These are phyloP conservation scores for Babylonia areolata DNA, from an alignment of 1,140 invertebrate species.

Conservation along the genomic window DNA sequence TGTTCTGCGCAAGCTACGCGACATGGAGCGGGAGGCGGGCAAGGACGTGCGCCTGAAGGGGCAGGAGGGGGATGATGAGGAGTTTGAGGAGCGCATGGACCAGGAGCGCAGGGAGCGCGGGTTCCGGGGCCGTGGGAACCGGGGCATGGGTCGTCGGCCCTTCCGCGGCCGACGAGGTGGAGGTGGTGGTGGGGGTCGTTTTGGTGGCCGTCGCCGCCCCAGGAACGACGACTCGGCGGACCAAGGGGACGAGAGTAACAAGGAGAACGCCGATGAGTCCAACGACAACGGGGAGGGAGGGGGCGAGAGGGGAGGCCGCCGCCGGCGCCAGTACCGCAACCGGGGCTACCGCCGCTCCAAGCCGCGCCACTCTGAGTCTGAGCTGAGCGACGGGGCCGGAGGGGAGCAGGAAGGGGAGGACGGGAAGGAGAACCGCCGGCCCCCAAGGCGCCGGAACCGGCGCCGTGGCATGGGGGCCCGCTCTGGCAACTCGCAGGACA, in stretches of 20 bases:
- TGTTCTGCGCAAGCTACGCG: conserved; percentile 58
- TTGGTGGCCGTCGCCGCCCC: conserved; percentile 26
- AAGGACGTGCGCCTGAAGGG: conserved; percentile 61
- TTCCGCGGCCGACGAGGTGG: conserved; percentile 42
- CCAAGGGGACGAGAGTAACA: conserved; percentile 54
- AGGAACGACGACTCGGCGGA: conserved; percentile 46
- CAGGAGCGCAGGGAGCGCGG: conserved; percentile 44
- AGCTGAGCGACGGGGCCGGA: conserved; percentile 44
- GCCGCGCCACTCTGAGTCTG: conserved; percentile 43
- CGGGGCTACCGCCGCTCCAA: conserved; percentile 39
- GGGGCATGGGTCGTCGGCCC: conserved; percentile 36
- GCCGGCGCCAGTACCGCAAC: conserved; percentile 45
- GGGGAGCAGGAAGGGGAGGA: conserved; percentile 53
- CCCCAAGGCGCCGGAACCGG: conserved; percentile 40
- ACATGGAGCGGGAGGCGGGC: conserved; percentile 59
- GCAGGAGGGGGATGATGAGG: conserved; percentile 57
- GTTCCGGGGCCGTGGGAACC: conserved; percentile 34
- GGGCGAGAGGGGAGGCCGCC: conserved; percentile 44
- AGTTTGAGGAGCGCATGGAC: conserved; percentile 57
- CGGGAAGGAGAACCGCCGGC: conserved; percentile 30
- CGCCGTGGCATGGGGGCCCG: conserved; percentile 44
- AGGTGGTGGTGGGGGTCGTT: conserved; percentile 24
- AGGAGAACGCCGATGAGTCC: conserved; percentile 54
- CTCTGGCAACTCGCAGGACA: conserved; percentile 34
- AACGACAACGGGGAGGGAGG: conserved; percentile 49